Evolutionary conservation across 2,888 invertebrate genomes (phyloP).

Genomic region (Drosophila diplacantha): DNA sequence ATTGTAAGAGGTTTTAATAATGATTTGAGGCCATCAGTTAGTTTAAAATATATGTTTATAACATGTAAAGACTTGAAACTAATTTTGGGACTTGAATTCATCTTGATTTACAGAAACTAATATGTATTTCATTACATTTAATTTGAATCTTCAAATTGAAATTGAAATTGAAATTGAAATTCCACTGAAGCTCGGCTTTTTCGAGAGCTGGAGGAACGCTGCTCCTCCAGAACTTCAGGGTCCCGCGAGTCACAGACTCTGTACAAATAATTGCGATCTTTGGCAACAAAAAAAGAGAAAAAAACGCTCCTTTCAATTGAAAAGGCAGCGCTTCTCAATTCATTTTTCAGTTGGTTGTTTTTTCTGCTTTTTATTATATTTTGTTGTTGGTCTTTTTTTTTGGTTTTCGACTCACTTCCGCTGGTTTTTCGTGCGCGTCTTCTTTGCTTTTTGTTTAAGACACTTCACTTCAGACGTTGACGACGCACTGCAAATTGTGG

Average conservation of each 20-base stretch:
- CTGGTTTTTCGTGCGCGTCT: conserved; percentile 17
- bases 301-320: conserved; percentile 12
- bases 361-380: conserved; percentile 3
- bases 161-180: neutral
- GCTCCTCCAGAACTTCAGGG: no score
- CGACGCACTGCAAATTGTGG: conserved; percentile 33
- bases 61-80: neutral
- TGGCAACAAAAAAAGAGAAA: neutral
- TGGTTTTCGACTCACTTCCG: conserved; percentile 23
- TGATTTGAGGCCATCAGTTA: neutral
- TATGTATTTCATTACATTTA: conserved; percentile 1
- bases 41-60: neutral
- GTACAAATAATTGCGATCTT: conserved; percentile 31
- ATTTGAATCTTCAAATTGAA: conserved; percentile 3
- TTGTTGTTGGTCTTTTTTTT: conserved; percentile 12
- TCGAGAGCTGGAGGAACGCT: neutral
- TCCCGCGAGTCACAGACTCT: neutral
- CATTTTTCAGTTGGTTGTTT: conserved; percentile 3
- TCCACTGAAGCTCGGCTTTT: neutral
- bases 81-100: no score
- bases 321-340: conserved; percentile 10
- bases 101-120: neutral
- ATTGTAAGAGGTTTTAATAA: neutral
- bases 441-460: conserved; percentile 15
- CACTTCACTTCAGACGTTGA: conserved; percentile 35